phyloP scores from a whole-genome alignment of 2,797 vertebrate species.

The Arctocebus calabarensis region DNA sequence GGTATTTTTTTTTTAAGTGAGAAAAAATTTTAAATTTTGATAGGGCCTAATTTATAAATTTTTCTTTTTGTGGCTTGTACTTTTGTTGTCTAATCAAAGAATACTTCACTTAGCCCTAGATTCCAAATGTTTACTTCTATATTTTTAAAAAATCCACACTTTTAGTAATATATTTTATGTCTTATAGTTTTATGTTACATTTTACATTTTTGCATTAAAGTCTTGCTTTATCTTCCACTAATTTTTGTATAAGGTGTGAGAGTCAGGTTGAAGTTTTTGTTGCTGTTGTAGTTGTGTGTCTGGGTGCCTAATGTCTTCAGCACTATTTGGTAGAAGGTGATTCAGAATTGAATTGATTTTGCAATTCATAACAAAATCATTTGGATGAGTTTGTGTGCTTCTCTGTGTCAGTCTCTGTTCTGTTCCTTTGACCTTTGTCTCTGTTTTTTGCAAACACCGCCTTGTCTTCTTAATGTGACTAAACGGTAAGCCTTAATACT shows the following conservation, averaged over 20 bases:
- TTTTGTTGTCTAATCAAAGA: not conserved
- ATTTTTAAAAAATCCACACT: not conserved
- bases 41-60: not conserved
- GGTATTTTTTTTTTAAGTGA: not conserved
- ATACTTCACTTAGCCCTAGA: not conserved
- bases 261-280: not conserved
- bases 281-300: not conserved
- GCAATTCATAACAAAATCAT: not conserved
- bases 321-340: not conserved
- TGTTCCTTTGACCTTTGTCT: not conserved
- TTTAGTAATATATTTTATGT: not conserved
- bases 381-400: not conserved
- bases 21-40: not conserved
- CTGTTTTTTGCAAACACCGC: not conserved
- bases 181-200: not conserved
- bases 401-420: not conserved
- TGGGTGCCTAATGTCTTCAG: not conserved
- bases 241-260: not conserved
- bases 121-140: not conserved
- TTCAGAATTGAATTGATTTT: not conserved
- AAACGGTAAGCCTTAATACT: rapidly evolving
- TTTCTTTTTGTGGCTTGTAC: not conserved
- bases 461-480: not conserved
- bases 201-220: not conserved
- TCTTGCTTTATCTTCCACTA: not conserved